Conservation (phyloP, 2,888 invertebrate species). For the Notodonta dromedarius region DNA sequence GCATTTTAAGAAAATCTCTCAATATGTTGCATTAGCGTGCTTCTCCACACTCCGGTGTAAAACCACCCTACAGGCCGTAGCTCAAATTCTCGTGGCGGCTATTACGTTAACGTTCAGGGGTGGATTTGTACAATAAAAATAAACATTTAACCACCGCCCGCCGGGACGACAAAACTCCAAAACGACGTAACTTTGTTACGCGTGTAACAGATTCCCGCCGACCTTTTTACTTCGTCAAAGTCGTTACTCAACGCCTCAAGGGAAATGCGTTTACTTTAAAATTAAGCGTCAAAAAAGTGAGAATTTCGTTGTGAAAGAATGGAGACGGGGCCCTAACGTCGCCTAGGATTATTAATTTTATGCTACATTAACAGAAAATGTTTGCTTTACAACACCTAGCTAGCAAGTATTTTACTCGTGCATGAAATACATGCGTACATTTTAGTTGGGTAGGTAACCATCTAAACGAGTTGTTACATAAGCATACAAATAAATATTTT, state of each 20-base stretch:
- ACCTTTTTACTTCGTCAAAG: constrained; percentile 44
- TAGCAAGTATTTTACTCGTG: too few relatives aligned
- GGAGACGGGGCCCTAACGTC: background rate
- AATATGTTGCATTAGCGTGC: too few relatives aligned
- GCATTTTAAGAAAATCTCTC: too few relatives aligned
- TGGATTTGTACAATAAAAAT: constrained; percentile 75
- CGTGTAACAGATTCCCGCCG: constrained; percentile 54
- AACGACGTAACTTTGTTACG: constrained; percentile 67
- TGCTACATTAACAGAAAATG: constrained; percentile 4
- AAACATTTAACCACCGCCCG: constrained; percentile 65
- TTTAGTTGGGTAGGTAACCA: too few relatives aligned
- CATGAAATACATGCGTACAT: too few relatives aligned
- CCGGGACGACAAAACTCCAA: constrained; percentile 61
- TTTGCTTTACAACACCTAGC: too few relatives aligned
- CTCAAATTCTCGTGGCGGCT: constrained; percentile 67
- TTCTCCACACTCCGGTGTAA: constrained; percentile 22
- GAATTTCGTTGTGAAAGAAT: background rate
- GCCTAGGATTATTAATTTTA: constrained; percentile 21
- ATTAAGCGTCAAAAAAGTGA: constrained; percentile 12
- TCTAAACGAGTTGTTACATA: too few relatives aligned
- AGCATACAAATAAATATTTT: too few relatives aligned
- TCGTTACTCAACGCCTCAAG: constrained; percentile 26
- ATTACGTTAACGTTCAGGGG: constrained; percentile 74
- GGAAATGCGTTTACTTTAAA: constrained; percentile 15
- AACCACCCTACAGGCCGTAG: constrained; percentile 39